Evolutionary conservation across 2,888 invertebrate genomes (phyloP).

Genomic region (Platycnemis pennipes): DNA sequence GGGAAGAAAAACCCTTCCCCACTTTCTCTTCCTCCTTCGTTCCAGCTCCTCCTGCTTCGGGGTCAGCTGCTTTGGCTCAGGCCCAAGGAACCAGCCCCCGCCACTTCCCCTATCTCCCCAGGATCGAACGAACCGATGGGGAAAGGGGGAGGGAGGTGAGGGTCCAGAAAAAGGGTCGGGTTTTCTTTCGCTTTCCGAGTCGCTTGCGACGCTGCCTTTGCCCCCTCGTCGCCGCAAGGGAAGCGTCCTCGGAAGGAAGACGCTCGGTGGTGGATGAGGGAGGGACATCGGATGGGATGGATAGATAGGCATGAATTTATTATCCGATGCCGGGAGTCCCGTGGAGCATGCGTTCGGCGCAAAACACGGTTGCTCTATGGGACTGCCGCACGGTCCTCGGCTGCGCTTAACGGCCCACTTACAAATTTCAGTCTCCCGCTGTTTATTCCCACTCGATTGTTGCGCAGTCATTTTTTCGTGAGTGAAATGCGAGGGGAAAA

Average conservation of each 20-base stretch:
- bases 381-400: not conserved
- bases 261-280: not conserved
- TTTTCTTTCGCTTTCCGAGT: not conserved
- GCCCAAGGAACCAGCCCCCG: not conserved
- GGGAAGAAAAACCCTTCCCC: no score
- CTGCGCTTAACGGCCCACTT: not conserved
- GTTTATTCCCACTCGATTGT: not conserved
- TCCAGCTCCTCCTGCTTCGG: not conserved
- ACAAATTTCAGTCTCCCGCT: not conserved
- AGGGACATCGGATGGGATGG: not conserved
- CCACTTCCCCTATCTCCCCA: not conserved
- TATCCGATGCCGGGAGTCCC: not conserved
- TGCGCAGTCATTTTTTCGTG: not conserved
- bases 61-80: not conserved
- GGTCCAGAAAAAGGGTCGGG: not conserved
- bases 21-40: not conserved
- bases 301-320: constrained; percentile 18
- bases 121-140: not conserved
- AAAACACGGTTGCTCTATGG: not conserved
- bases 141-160: not conserved
- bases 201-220: no score
- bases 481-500: no score
- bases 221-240: not conserved
- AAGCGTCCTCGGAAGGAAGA: not conserved
- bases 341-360: not conserved